These are phyloP conservation scores for Morone saxatilis DNA, from an alignment of 2,113 vertebrate genomes.

Conservation along the genomic window DNA sequence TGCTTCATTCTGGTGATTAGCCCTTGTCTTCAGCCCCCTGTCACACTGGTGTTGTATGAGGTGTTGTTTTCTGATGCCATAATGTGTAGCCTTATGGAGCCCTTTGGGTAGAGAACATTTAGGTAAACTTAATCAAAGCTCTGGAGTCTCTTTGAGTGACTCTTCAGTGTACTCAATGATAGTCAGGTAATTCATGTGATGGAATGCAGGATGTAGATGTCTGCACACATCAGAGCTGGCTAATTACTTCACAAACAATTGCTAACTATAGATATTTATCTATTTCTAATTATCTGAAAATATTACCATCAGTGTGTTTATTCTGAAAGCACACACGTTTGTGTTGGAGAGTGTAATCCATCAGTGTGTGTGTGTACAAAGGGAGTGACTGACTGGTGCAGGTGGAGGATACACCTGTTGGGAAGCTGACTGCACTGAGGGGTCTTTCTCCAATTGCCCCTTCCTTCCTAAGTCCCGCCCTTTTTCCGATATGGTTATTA, in stretches of 20 bases:
- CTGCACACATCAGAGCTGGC: background rate
- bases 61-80: background rate
- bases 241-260: background rate
- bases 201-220: background rate
- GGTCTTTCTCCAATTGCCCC: background rate
- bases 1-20: background rate
- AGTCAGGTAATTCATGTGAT: background rate
- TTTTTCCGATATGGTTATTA: slow-evolving; percentile 25
- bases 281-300: background rate
- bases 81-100: slow-evolving; percentile 19
- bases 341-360: background rate
- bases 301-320: background rate
- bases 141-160: background rate
- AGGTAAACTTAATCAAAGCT: slow-evolving; percentile 9
- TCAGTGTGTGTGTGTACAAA: background rate
- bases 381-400: background rate
- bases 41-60: background rate
- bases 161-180: background rate
- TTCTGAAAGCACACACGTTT: background rate
- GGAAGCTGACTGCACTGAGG: background rate
- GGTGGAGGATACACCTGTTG: background rate
- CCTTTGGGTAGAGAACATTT: slow-evolving; percentile 3
- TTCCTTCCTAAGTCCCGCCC: too few relatives aligned
- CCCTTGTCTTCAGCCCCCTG: background rate
- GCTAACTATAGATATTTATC: too few relatives aligned